Base-by-base conservation (phyloP, 2,888 invertebrate species). In the Aspidiotus destructor region DNA sequence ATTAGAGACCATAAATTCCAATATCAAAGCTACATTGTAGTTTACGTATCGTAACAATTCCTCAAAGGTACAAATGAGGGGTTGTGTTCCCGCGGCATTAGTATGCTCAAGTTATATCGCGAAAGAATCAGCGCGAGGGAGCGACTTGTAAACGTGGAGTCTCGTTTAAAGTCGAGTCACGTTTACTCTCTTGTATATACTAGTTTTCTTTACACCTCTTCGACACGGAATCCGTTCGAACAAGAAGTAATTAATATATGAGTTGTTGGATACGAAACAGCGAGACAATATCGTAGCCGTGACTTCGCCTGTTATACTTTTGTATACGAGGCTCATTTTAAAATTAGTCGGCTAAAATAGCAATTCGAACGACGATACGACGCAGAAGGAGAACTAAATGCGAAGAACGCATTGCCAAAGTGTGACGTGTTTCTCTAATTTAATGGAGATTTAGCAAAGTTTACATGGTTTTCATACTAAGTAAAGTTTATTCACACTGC, bases 161-260 rank as follows among this genome's bases (percentile, higher is more conserved):
- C 48, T 13, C 52, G 52, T 63, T 63, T 63, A 63, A 40, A 52
- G 54, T 41, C 63, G 52, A 53, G 63, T 63, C 52, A 52, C 63
- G 63, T 54, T 52, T 54, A 53, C 63, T 63, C 41, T 54, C 52
- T 28, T 48, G 28, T 48, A 48, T 54, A 63, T 63, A 62, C 62
- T 42, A 62, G 62, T 62, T 62, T 62, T 52, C 52, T 63, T 63
- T 63, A 52, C 53, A 63, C 63, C 63, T 55, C 52, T 54, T 54
- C 52, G 63, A 54, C 54, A 54, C 63, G 54, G 54, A 41, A 63
- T 63, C 54, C 63, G 41, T 52, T 63, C 63, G 63, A 63, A 63
- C 63, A 63, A 63, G 63, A 63, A 63, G 63, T 63, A 63, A 63
- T 63, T 63, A 63, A 63, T 63, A 63, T 63, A 63, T 63, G 63